Evolutionary conservation across 2,888 invertebrate species (phyloP).

Genomic region (Mythimna vitellina): DNA sequence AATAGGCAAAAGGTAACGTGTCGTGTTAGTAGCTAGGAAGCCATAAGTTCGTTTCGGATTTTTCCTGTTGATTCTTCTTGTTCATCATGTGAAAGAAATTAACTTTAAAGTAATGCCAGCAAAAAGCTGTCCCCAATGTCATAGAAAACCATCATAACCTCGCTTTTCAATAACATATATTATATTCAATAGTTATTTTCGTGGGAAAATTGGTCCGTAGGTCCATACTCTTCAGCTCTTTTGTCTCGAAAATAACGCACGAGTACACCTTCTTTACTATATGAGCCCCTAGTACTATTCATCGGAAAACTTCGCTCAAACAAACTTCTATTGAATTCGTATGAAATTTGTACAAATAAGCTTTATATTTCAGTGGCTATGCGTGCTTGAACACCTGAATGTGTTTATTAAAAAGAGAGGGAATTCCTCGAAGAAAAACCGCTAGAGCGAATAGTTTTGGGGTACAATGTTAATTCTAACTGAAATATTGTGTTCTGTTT

Average conservation of each 20-base stretch:
- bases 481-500: constrained; percentile 35
- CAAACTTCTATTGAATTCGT: constrained; percentile 20
- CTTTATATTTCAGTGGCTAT: constrained; percentile 22
- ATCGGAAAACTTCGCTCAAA: constrained; percentile 16
- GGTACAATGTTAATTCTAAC: constrained; percentile 36
- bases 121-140: too few species aligned
- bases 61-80: too few species aligned
- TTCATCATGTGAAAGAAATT: too few species aligned
- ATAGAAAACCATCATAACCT: not conserved
- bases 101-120: too few species aligned
- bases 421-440: constrained; percentile 30
- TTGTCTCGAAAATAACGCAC: constrained; percentile 30
- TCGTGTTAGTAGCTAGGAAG: too few species aligned
- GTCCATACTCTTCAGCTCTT: not conserved
- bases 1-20: too few species aligned
- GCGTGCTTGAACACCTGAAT: constrained; percentile 19
- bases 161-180: not conserved
- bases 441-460: constrained; percentile 35
- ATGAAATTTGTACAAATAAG: constrained; percentile 27
- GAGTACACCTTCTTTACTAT: constrained; percentile 20
- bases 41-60: too few species aligned
- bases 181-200: not conserved
- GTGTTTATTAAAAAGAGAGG: constrained; percentile 44
- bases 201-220: not conserved
- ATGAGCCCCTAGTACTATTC: constrained; percentile 14